Base-by-base conservation (phyloP, 2,888 invertebrate genomes). In the Orthosia cruda region DNA sequence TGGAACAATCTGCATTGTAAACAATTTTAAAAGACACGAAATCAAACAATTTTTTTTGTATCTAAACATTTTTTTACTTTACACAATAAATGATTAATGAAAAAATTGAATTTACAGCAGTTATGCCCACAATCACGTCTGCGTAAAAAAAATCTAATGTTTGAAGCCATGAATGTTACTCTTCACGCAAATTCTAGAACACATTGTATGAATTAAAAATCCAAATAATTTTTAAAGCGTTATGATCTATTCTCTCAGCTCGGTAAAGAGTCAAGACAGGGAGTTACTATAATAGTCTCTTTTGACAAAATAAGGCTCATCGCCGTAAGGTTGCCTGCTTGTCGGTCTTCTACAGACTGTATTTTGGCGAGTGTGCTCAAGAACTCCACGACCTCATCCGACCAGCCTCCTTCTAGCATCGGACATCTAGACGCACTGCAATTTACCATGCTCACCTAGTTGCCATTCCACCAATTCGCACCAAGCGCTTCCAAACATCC, bases 1-100 rank as follows among this genome's bases (percentile, higher is more conserved):
- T 66, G 40, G 23, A 64, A 69, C 13, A 52, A 66, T 63, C n/a
- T 65, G 26, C 50, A 61, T 58, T 58, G n/a, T 49, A 32, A n/a
- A 57, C 40, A 65, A 16, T 49, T 40, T 59, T 18, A 71, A 64
- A n/a, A 26, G 16, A 49, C 7, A 64, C 5, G 49, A 55, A 12
- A 54, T 49, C 16, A 15, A 50, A 47, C 32, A 15, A 59, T 4
- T 32, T 64, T 52, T 54, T 20, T 57, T 57, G 16, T 13, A 18
- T 11, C 26, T n/a, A 40, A n/a, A 13, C 18, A 62, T 54, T 15
- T 66, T 61, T 65, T 66, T 58, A 40, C 40, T 40, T 40, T 40
- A 9, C 1, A 26, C 13, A 7, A 23, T 58, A 9, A 32, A 49
- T 40, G 18, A 45, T 32, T 59, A 20, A 59, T 23, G 12, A 52